Evolutionary conservation across 2,113 vertebrate genomes (phyloP), one percentile per base, ranked within the genome.

Genomic region (Catharus minimus): DNA sequence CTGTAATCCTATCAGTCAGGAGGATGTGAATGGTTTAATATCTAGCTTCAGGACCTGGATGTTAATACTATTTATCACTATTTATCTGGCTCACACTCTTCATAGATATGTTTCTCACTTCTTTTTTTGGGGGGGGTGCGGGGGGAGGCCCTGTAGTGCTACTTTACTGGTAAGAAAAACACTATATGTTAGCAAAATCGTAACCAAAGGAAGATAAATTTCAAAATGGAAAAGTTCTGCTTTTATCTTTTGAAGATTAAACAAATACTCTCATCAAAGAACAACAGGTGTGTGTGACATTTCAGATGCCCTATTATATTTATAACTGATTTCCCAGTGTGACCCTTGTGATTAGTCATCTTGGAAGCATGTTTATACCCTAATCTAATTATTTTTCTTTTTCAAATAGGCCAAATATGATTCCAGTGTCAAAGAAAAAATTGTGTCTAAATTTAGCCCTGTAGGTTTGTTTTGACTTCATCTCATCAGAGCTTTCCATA

Each of bases 61-160:
- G 3, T 58, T 86, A 38, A 43, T 66, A 30, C 10, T 47, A 21
- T 84, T 86, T 77, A 36, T 81, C 53, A n/a, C 15, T 61, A 39
- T 9, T 68, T 38, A 38, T 82, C 22, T 43, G 7, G 4, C 19
- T 80, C 43, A 74, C 5, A 24, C 3, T 46, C 5, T 11, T 89
- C 7, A 36, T 41, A 17, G 14, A 26, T 66, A 26, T 66, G 2
- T 17, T 56, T 65, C 18, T 73, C 20, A 36, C 1, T 2, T 39
- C 44, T 71, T 57, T 44, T 60, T 52, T 10, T 41, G 32, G 6
- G 9, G 11, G 5, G 1, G 5, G 41, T 41, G 41, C 17, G 17
- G 3, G 2, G 4, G 20, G 5, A 2, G 4, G 33, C 3, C 3
- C 39, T 38, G 12, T 41, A 6, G 16, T 75, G 19, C 52, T 19